Evolutionary conservation across 2,797 vertebrate species (phyloP).

Genomic region (Liasis olivaceus): DNA sequence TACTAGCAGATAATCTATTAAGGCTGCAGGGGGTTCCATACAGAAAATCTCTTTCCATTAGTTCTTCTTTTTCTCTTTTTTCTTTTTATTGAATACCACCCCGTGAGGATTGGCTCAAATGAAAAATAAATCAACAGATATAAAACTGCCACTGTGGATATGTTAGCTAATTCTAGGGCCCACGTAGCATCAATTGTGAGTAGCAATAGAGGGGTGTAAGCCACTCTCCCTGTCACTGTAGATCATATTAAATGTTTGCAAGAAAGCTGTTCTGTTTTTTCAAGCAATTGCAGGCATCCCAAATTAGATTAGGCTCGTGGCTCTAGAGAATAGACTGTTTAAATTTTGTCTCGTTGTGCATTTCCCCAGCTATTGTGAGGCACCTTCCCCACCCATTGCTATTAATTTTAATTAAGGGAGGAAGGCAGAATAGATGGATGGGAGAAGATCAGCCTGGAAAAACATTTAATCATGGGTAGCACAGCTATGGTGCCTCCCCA

Average conservation of each 20-base stretch:
- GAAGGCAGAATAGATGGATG: neutral
- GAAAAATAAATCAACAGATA: slow-evolving; percentile 16
- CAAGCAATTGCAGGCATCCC: neutral
- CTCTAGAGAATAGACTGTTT: neutral
- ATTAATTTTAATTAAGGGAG: neutral
- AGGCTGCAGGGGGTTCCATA: slow-evolving; percentile 13
- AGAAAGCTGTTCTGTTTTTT: neutral
- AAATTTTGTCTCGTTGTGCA: neutral
- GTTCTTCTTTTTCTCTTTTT: neutral
- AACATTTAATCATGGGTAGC: neutral
- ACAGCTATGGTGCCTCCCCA: neutral
- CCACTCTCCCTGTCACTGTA: neutral
- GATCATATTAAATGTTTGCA: neutral
- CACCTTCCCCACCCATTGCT: too few relatives aligned
- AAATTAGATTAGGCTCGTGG: neutral
- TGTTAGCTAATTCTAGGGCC: neutral
- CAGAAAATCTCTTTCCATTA: neutral
- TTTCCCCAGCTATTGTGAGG: neutral
- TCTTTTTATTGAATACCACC: neutral
- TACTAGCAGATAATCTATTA: slow-evolving; percentile 29
- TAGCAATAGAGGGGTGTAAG: neutral
- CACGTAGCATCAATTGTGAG: neutral
- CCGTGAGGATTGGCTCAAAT: neutral
- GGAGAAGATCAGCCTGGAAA: neutral
- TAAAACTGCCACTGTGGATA: neutral